A percentile compares a stretch with the other conserved stretches of the same genome.
phyloP scores from a whole-genome alignment of 2,113 vertebrate genomes.

The Myxocyprinus asiaticus region DNA sequence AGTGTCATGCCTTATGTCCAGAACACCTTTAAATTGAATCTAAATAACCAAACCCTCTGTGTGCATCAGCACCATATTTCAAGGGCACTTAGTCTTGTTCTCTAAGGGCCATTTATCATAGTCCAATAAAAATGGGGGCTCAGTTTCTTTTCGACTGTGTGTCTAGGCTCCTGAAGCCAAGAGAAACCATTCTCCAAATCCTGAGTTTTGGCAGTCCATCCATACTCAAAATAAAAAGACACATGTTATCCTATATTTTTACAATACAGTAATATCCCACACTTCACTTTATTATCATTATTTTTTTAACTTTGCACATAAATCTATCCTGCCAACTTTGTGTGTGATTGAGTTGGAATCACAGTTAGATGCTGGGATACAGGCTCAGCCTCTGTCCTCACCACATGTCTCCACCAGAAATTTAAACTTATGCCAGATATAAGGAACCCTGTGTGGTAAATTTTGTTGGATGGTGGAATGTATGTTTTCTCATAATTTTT shows the following conservation, averaged over 20 bases:
- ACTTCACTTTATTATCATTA: not conserved
- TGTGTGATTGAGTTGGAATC: conserved; percentile 3
- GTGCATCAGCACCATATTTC: conserved; percentile 53
- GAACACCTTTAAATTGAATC: conserved; percentile 50
- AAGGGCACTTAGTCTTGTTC: conserved; percentile 50
- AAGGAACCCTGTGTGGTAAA: not conserved
- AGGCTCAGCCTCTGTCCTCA: conserved; percentile 18
- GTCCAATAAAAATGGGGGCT: conserved; percentile 50
- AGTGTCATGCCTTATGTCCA: conserved; percentile 54
- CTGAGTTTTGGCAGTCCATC: conserved; percentile 16
- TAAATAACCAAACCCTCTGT: conserved; percentile 50
- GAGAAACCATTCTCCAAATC: conserved; percentile 36
- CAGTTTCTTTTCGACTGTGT: conserved; percentile 27
- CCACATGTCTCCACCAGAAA: conserved; percentile 27
- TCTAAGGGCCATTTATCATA: conserved; percentile 50
- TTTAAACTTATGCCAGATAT: conserved; percentile 46
- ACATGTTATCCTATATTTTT: conserved; percentile 40
- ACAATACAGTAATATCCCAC: conserved; percentile 27
- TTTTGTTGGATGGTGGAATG: not conserved
- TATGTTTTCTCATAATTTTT: conserved; percentile 63
- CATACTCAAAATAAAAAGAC: conserved; percentile 13
- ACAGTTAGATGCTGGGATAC: conserved; percentile 42
- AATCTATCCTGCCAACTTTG: conserved; percentile 5
- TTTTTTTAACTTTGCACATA: conserved; percentile 3
- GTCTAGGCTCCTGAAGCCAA: conserved; percentile 17